Base-by-base conservation (phyloP, 2,888 invertebrate genomes). In the Allygus modestus region DNA sequence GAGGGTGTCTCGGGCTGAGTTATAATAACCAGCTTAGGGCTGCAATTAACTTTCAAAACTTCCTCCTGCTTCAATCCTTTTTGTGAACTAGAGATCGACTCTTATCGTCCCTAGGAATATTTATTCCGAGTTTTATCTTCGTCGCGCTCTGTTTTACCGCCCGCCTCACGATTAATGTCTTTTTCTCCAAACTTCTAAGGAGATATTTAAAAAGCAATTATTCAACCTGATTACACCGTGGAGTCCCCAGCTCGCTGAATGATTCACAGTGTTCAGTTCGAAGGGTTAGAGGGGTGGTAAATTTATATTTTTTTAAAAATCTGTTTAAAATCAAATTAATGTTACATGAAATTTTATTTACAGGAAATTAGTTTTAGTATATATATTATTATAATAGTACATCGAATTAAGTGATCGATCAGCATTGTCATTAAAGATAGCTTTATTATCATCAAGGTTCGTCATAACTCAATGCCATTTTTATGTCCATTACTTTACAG, bases 11-110 rank as follows among this genome's bases (percentile, higher is more conserved):
- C 17, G 23, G 73, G 23, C 65, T 61, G 81, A 82, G 69, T 82
- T 82, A 82, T 69, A 82, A 82, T 82, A 82, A 82, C 82, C 61
- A 82, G 69, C 82, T 82, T 82, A 82, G 71, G 82, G 69, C 69
- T 69, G 82, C 82, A 82, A 82, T 82, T 82, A 82, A 82, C 61
- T 69, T 82, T 17, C 20, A 23, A 15, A 82, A 71, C 65, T 71
- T 81, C 65, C 28, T 81, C 81, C 37, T 37, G 11, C 81, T 65
- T 51, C 71, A 43, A 61, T 71, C 82, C 81, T 51, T 71, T 41
- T 65, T 69, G 17, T 26, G 71, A 82, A 82, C 43, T 41, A 26
- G 26, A 43, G 65, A 69, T 82, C 71, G 82, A 37, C 61, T 82
- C 82, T 82, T 82, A 82, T 82, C 82, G 46, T 28, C 46, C 20